phyloP scores from a whole-genome alignment of 2,113 vertebrate genomes.

The Speoplatyrhinus poulsoni region DNA sequence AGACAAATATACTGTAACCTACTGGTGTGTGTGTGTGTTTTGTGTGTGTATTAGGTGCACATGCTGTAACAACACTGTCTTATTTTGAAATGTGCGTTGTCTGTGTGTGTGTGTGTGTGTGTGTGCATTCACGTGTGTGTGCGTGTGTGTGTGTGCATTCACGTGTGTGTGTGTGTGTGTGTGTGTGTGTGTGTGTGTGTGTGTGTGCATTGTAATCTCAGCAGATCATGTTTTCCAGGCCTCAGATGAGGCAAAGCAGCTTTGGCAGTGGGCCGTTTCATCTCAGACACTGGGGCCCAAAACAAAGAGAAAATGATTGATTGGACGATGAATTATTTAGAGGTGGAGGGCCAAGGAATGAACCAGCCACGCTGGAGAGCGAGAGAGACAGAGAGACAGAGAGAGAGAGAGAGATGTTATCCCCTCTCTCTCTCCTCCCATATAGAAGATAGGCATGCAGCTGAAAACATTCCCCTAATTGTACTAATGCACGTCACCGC shows the following conservation, averaged over 20 bases:
- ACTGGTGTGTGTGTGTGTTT: too few relatives aligned
- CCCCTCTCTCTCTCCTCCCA: conserved; percentile 27
- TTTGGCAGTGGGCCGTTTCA: conserved; percentile 80
- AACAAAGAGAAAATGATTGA: conserved; percentile 86
- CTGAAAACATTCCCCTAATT: conserved; percentile 71
- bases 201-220: conserved; percentile 76
- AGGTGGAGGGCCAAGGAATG: conserved; percentile 74
- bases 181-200: conserved; percentile 35
- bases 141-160: not conserved
- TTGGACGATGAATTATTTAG: conserved; percentile 87
- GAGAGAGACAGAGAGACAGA: conserved; percentile 46
- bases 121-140: not conserved
- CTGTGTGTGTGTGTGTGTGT: too few relatives aligned
- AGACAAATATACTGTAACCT: too few relatives aligned
- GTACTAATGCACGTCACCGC: conserved; percentile 72
- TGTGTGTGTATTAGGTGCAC: too few relatives aligned
- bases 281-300: conserved; percentile 81
- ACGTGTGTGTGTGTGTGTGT: conserved; percentile 12
- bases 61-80: too few relatives aligned
- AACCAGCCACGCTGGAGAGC: conserved; percentile 63
- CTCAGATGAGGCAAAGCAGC: conserved; percentile 83
- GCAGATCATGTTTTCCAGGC: conserved; percentile 82
- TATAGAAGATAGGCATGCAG: conserved; percentile 67
- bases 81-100: too few relatives aligned
- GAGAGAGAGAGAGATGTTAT: conserved; percentile 28